Conservation (phyloP, 1,140 invertebrate genomes). For the Eumeta japonica region DNA sequence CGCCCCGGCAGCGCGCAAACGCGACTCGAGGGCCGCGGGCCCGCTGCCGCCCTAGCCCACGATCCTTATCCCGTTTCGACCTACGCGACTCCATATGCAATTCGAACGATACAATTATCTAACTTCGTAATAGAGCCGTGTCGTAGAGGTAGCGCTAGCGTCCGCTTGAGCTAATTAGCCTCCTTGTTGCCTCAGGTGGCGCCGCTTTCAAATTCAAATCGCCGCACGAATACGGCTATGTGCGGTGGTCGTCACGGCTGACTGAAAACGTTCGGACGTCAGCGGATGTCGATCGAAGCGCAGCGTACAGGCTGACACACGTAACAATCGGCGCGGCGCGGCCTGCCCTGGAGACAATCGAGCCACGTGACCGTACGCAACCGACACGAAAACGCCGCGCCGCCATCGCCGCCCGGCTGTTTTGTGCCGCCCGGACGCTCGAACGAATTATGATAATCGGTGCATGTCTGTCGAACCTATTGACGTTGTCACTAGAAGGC, state of each 20-base stretch:
- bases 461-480: too few relatives aligned
- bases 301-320: too few relatives aligned
- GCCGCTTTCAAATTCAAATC: constrained; percentile 29
- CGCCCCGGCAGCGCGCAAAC: background rate
- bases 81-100: background rate
- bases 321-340: too few relatives aligned
- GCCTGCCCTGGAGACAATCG: constrained; percentile 22
- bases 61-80: background rate
- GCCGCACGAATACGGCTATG: constrained; percentile 18
- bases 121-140: too few relatives aligned
- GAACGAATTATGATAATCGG: too few relatives aligned
- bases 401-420: too few relatives aligned
- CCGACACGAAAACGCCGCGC: too few relatives aligned
- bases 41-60: background rate
- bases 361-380: too few relatives aligned
- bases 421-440: too few relatives aligned
- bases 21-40: background rate
- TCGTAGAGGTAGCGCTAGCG: too few relatives aligned
- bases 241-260: constrained; percentile 20
- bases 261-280: constrained; percentile 37
- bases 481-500: too few relatives aligned
- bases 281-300: constrained; percentile 31
- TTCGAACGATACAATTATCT: background rate
- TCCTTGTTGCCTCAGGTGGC: constrained; percentile 17
- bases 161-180: constrained; percentile 5